Base-by-base conservation (phyloP, 2,113 vertebrate species). In the Climacteris rufus region DNA sequence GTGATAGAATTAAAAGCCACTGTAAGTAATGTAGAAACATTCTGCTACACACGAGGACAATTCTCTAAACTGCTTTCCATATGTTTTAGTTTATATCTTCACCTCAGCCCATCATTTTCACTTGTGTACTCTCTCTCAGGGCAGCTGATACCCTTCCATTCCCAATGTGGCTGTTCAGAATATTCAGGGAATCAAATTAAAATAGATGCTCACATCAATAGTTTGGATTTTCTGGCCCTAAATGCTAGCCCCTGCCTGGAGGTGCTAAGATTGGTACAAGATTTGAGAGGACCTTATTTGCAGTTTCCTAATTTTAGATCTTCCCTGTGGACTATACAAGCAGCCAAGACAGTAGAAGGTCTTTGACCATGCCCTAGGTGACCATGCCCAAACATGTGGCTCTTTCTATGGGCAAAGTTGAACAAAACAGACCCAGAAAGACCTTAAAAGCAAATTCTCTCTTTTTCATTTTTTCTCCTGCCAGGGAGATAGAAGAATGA, bases 201-300 rank as follows among this genome's bases (percentile, higher is more conserved):
- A 95, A 96, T 91, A 93, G 90, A 83, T 71, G 54, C 75, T 92
- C 91, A 84, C 90, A 94, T 94, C 70, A 96, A 89, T 52, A 87
- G 70, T 82, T 91, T 64, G 92, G 84, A 93, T 93, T 90, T 94
- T 95, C 87, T 93, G 78, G 44, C 78, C 65, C 70, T 82, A 89
- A 90, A 68, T 45, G 85, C 28, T 72, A 90, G 57, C 1, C 53
- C 44, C 87, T 89, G 64, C 60, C 92, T 87, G 81, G 83, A 89
- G 83, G 84, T 66, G 50, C 60, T 91, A 89, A 90, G 76, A 91
- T 77, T 83, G 80, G 33, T 95, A 74, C 47, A 85, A 94, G 78
- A 92, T 71, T 68, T 85, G 56, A 90, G 78, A 94, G 30, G 49
- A 85, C 53, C 82, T 63, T 91, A 75, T 90, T 96, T 94, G 61